A percentile compares a stretch with the other conserved stretches of the same genome.
Evolutionary conservation across 2,797 vertebrate genomes (phyloP).

Genomic region (Tamandua tetradactyla): DNA sequence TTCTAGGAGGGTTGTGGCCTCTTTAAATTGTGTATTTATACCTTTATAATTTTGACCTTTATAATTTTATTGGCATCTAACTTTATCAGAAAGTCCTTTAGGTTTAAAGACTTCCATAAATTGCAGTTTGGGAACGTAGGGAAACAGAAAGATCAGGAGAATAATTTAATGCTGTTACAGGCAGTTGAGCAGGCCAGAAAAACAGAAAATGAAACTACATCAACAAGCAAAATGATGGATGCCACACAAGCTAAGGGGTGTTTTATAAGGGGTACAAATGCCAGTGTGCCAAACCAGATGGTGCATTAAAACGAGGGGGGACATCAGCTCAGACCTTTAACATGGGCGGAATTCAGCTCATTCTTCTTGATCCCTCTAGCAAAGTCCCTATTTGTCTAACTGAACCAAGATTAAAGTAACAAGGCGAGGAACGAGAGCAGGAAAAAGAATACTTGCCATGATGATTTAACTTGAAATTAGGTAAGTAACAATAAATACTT

Average conservation of each 20-base stretch:
- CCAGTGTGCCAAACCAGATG: not conserved
- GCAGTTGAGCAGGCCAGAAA: constrained; percentile 81
- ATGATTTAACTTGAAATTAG: constrained; percentile 34
- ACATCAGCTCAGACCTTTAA: not conserved
- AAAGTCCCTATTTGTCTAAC: constrained; percentile 3
- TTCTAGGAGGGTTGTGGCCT: not conserved
- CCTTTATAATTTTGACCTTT: constrained; percentile 66
- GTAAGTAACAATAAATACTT: not conserved
- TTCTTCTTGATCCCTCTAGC: not conserved
- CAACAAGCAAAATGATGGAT: constrained; percentile 80
- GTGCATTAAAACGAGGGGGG: not conserved
- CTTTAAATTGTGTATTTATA: constrained; percentile 46
- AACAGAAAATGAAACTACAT: constrained; percentile 86
- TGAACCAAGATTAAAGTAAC: constrained; percentile 40
- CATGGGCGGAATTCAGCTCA: not conserved
- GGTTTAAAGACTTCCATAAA: constrained; percentile 73
- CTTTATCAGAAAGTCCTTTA: constrained; percentile 69
- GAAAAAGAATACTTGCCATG: constrained; percentile 16
- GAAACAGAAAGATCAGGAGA: constrained; percentile 83
- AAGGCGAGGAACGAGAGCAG: constrained; percentile 28
- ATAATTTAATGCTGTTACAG: constrained; percentile 80
- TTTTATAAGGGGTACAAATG: constrained; percentile 17
- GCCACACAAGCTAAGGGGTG: constrained; percentile 72
- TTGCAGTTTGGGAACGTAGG: constrained; percentile 69
- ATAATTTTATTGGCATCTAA: constrained; percentile 57